A percentile compares a stretch with the other conserved stretches of the same genome.
Conservation (phyloP, 1,140 invertebrate species). For the Megalonaias nervosa region DNA sequence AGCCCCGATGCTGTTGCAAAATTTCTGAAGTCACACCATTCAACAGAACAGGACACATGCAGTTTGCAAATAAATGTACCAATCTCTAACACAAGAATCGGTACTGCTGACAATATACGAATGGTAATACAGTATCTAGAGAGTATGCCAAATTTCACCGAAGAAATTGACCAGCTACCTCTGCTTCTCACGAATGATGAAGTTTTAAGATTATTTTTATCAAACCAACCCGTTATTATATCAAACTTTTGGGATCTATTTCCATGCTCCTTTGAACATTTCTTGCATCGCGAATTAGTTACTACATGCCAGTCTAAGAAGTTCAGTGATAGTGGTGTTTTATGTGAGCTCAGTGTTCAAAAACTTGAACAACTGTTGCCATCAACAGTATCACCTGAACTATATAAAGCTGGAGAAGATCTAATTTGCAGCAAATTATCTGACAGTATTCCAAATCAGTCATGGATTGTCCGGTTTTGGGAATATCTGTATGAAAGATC, state of each 20-base stretch:
- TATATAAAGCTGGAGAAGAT: neutral
- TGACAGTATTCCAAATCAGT: neutral
- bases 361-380: conserved; percentile 3
- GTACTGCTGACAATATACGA: neutral
- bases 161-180: conserved; percentile 7
- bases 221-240: neutral
- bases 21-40: conserved; percentile 25
- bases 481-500: conserved; percentile 10
- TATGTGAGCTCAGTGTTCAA: conserved; percentile 3
- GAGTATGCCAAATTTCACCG: neutral
- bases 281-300: conserved; percentile 7
- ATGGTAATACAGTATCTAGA: neutral
- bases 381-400: neutral
- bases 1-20: conserved; percentile 8
- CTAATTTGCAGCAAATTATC: neutral
- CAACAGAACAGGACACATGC: conserved; percentile 7
- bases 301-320: neutral
- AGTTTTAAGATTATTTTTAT: conserved; percentile 1
- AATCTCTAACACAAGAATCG: conserved; percentile 10
- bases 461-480: neutral
- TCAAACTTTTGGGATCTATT: conserved; percentile 1
- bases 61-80: conserved; percentile 5
- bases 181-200: conserved; percentile 22
- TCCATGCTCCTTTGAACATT: neutral
- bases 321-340: neutral